These are phyloP conservation scores for Acleris literana DNA, from an alignment of 2,888 invertebrate genomes.

Conservation along the genomic window DNA sequence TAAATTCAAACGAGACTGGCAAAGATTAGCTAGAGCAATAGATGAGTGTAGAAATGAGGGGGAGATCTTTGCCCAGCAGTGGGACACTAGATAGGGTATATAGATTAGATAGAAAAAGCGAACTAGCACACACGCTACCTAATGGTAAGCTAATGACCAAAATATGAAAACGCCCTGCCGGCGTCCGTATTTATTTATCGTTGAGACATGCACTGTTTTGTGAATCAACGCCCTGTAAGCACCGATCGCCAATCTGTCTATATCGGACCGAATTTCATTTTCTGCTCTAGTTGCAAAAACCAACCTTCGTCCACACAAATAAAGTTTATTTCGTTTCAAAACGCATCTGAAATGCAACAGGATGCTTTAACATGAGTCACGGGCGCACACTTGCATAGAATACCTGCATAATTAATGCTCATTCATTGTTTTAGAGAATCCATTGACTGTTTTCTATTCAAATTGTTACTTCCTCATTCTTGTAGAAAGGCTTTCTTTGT, in stretches of 20 bases:
- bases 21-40: too few species aligned
- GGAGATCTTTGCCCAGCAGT: too few species aligned
- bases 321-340: background rate
- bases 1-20: too few species aligned
- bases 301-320: background rate
- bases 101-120: too few species aligned
- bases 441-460: constrained; percentile 19
- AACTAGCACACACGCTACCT: too few species aligned
- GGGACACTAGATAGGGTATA: too few species aligned
- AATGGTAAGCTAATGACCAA: too few species aligned
- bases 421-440: constrained; percentile 32
- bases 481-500: constrained; percentile 1
- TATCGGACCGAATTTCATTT: constrained; percentile 29
- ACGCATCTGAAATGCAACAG: constrained; percentile 22
- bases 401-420: constrained; percentile 42
- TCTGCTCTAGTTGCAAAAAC: background rate
- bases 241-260: constrained; percentile 43
- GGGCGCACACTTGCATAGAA: constrained; percentile 46
- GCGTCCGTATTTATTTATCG: too few species aligned
- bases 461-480: constrained; percentile 29
- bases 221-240: constrained; percentile 12
- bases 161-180: too few species aligned
- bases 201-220: constrained; percentile 4
- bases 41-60: too few species aligned
- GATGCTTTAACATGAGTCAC: constrained; percentile 47